These are phyloP conservation scores for Drosophila kanapiae DNA, from an alignment of 1,140 invertebrate genomes.

Conservation along the genomic window DNA sequence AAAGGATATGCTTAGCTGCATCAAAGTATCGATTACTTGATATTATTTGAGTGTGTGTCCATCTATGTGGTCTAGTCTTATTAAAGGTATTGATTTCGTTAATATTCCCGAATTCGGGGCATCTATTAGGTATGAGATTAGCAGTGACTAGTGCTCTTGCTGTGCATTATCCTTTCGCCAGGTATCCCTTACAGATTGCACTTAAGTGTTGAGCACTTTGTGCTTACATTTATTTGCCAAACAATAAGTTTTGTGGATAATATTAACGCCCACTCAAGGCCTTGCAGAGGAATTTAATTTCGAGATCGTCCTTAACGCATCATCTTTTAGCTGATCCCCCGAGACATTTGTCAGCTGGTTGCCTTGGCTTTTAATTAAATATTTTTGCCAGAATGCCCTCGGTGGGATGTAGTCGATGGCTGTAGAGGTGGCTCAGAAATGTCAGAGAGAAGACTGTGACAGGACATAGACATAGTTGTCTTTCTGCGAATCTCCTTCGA, in stretches of 20 bases:
- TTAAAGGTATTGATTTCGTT: conserved; percentile 3
- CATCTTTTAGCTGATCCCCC: conserved; percentile 13
- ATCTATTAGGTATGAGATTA: background rate
- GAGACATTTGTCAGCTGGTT: conserved; percentile 20
- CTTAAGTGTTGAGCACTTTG: background rate
- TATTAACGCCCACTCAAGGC: background rate
- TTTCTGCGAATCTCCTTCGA: background rate
- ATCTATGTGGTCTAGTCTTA: background rate
- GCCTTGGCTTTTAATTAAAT: conserved; percentile 47
- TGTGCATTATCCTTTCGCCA: conserved; percentile 9
- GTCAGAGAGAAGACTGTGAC: conserved; percentile 28
- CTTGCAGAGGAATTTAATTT: background rate
- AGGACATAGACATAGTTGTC: conserved; percentile 44
- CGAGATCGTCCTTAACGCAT: conserved; percentile 6
- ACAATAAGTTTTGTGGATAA: background rate
- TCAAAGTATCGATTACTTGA: conserved; percentile 17
- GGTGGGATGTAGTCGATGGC: background rate
- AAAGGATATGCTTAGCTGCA: conserved; percentile 9
- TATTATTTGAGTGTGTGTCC: background rate
- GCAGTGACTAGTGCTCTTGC: too few species aligned
- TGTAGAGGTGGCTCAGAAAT: conserved; percentile 28
- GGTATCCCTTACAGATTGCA: conserved; percentile 1
- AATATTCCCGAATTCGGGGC: background rate
- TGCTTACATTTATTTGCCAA: conserved; percentile 1
- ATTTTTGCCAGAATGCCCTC: conserved; percentile 17